Evolutionary conservation across 2,797 vertebrate species (phyloP), one percentile per base, ranked within the genome.

Genomic region (Craterocephalus amniculus): DNA sequence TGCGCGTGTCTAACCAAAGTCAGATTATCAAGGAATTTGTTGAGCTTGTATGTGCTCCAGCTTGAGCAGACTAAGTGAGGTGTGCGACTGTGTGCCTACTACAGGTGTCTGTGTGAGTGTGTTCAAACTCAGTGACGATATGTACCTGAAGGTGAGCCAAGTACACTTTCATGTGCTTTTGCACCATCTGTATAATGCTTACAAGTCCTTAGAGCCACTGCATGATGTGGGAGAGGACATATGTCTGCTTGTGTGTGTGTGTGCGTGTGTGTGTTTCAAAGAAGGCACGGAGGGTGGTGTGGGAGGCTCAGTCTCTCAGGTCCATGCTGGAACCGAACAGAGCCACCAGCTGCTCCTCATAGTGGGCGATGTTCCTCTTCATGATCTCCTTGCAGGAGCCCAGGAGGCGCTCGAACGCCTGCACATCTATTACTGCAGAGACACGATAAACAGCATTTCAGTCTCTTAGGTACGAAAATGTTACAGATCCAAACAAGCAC

Each of bases 341-440:
- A 84, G 96, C 96, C 94, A 99, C 97, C 93, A 99, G 95, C 83
- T 99, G 97, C 87, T 99, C 97, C 86, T 99, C 96, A 0, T 99
- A 99, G 93, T 99, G 96, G 45, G 96, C 90, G 91, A 99, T 99
- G 94, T 99, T 99, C 89, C 97, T 97, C 96, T 99, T 99, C 97
- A 99, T 98, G 95, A 99, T 98, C 94, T 99, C 97, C 95, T 97
- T 99, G 93, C 97, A 99, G 82, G 97, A 96, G 76, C 98, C 98
- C 90, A 99, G 95, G 89, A 99, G 95, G 84, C 98, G 95, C 93
- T 99, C 98, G 71, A 99, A 99, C 0, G 98, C 98, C 92, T 98
- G 97, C 57, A 99, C 92, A 87, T 99, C 98, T 95, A 99, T 98
- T 89, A 99, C 97, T 99, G 89, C 24, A 64, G 26, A 54, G 13